Evolutionary conservation across 2,797 vertebrate genomes (phyloP), one percentile per base, ranked within the genome.

Genomic region (Pangasius djambal): DNA sequence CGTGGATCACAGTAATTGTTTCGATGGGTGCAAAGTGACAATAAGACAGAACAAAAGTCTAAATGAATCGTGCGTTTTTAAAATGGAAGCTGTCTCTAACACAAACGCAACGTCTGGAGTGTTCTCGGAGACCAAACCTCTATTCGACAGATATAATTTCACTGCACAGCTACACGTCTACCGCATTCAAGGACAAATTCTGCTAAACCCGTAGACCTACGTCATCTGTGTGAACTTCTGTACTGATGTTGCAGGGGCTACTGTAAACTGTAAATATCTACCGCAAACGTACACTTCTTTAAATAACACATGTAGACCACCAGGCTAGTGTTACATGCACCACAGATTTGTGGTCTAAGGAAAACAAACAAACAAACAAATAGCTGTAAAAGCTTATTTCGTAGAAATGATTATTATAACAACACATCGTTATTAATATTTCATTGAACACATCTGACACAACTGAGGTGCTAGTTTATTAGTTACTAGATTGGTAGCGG

Each of bases 261-360:
- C 55, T 75, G 55, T 57, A 85, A 88, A 91, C 61, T 40, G 34
- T 31, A 67, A 85, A 37, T 18, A 78, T 87, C 90, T 91, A 90
- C 88, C 91, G 92, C 91, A 91, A 91, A 92, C 91, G 93, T 92
- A 91, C 94, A 92, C 86, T 67, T 65, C 20, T 65, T 63, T 44
- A 18, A 93, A 92, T 88, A 93, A 92, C 93, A 93, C 93, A 40
- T 52, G 65, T 70, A 91, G 93, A 93, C 93, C 95, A 95, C 94
- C 95, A 95, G 96, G 95, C 94, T 93, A 88, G 92, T 93, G 93
- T 90, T 93, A 95, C 95, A 96, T 95, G 95, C 95, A 94, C 94
- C 84, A 57, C 90, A 92, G 92, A 88, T 93, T 85, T 93, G 93
- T 94, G 44, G 89, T 93, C 94, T 92, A 93, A 92, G 63, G 48